These are phyloP conservation scores for Muscina levida DNA, from an alignment of 2,888 invertebrate species.

Conservation along the genomic window DNA sequence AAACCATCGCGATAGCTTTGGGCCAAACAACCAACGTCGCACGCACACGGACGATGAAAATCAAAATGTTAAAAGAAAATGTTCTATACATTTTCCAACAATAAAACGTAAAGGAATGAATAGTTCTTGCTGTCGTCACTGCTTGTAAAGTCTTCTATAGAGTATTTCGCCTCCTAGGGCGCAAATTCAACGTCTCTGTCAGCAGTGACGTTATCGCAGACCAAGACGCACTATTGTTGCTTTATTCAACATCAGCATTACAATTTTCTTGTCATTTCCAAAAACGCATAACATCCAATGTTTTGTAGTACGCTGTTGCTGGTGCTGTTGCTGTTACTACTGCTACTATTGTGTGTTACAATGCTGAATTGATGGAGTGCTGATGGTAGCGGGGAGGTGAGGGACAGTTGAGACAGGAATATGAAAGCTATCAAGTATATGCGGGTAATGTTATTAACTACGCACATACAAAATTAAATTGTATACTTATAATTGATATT, in stretches of 20 bases:
- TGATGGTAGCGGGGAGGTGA: too few species aligned
- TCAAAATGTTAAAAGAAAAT: slow-evolving; percentile 27
- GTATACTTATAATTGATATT: too few species aligned
- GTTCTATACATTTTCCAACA: slow-evolving; percentile 12
- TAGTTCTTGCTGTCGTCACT: not conserved
- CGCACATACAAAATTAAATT: too few species aligned
- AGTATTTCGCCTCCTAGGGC: not conserved
- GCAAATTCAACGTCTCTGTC: not conserved
- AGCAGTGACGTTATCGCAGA: not conserved
- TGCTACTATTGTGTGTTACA: not conserved
- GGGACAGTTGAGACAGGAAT: too few species aligned
- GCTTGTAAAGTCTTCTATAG: not conserved
- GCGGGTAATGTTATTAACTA: too few species aligned
- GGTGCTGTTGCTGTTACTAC: not conserved
- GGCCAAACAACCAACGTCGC: slow-evolving; percentile 3
- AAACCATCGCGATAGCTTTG: not conserved
- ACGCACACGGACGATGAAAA: not conserved
- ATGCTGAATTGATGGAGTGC: not conserved
- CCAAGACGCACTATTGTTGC: slow-evolving; percentile 10
- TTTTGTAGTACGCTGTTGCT: not conserved
- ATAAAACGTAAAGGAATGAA: slow-evolving; percentile 18
- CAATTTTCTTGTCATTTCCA: slow-evolving; percentile 28
- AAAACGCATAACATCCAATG: slow-evolving; percentile 13
- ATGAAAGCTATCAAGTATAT: too few species aligned
- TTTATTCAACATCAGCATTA: slow-evolving; percentile 5